A percentile compares a stretch with the other conserved stretches of the same genome.
Conservation (phyloP, 2,888 invertebrate genomes). For the Hypomecis punctinalis region DNA sequence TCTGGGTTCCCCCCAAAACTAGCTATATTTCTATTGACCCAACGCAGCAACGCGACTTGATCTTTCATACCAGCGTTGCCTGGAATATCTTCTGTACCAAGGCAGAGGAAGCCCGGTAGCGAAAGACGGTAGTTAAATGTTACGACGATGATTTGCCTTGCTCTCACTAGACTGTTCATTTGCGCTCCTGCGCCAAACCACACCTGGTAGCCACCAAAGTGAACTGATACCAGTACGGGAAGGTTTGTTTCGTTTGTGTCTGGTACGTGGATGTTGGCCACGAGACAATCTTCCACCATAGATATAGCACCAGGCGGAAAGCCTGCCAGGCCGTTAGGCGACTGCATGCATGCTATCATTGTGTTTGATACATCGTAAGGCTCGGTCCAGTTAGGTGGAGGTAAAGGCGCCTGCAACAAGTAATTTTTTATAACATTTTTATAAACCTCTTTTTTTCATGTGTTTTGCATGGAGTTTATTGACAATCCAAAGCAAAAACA, state of each 20-base stretch:
- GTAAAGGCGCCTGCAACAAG: no score
- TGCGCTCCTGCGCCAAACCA: not conserved
- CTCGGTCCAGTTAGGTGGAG: constrained; percentile 10
- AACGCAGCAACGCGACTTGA: constrained; percentile 49
- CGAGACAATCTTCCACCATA: constrained; percentile 17
- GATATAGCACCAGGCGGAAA: not conserved
- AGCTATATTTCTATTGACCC: constrained; percentile 57
- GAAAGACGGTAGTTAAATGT: constrained; percentile 50
- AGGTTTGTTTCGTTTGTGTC: constrained; percentile 10
- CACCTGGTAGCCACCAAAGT: constrained; percentile 13
- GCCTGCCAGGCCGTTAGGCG: no score
- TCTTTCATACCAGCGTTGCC: constrained; percentile 60
- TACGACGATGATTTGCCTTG: constrained; percentile 37
- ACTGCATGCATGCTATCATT: not conserved
- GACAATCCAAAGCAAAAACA: no score
- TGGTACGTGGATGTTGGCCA: constrained; percentile 9
- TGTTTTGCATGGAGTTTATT: no score
- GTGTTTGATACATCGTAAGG: not conserved
- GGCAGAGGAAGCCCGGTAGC: constrained; percentile 54
- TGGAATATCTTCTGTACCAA: constrained; percentile 54
- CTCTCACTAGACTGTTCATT: constrained; percentile 11
- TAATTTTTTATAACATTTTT: not conserved
- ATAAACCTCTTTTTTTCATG: no score
- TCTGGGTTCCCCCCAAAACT: constrained; percentile 56
- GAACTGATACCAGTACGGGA: constrained; percentile 11